Conservation (phyloP, 2,888 invertebrate species). For the Melinaea menophilus region DNA sequence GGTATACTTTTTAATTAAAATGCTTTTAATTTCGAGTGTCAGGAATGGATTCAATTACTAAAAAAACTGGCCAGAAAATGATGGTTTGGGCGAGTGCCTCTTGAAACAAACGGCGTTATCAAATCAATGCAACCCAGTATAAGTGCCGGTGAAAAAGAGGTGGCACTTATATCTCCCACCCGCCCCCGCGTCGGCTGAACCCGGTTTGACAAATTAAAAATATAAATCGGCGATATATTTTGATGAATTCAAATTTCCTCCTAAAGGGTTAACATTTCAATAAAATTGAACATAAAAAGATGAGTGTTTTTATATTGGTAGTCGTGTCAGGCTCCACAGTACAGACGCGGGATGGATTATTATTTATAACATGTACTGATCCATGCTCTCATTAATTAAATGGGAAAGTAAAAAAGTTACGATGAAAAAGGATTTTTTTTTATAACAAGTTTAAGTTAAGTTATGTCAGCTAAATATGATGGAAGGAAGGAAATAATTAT, state of each 20-base stretch:
- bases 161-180: conserved; percentile 64
- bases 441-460: no score
- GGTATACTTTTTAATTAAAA: conserved; percentile 42
- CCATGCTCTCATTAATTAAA: no score
- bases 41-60: conserved; percentile 38
- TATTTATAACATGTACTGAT: no score
- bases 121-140: conserved; percentile 76
- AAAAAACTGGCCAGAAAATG: conserved; percentile 57
- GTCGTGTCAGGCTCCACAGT: no score
- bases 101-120: conserved; percentile 76
- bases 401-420: no score
- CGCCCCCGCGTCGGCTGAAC: conserved; percentile 9
- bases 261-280: conserved; percentile 10
- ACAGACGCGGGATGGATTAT: neutral
- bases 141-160: conserved; percentile 74
- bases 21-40: conserved; percentile 41
- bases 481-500: no score
- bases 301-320: neutral
- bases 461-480: no score
- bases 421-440: no score
- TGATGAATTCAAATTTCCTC: conserved; percentile 11
- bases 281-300: neutral
- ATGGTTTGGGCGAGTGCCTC: conserved; percentile 59
- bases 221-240: conserved; percentile 21
- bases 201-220: conserved; percentile 30